A percentile compares a stretch with the other conserved stretches of the same genome.
These are phyloP conservation scores for Cosmia trapezina DNA, from an alignment of 2,888 invertebrate genomes.

Conservation along the genomic window DNA sequence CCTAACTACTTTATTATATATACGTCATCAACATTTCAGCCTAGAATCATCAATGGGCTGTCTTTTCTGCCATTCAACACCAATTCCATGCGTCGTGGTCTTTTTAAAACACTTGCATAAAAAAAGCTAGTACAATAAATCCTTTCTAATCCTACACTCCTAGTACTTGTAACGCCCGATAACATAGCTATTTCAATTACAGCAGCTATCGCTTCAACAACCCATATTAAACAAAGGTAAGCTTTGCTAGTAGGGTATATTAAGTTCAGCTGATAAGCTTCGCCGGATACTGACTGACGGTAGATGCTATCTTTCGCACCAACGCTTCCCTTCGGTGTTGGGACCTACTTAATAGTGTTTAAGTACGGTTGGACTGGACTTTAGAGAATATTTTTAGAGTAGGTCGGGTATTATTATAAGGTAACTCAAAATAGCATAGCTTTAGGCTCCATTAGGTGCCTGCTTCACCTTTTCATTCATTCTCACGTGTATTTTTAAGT, in stretches of 20 bases:
- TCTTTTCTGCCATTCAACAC: neutral
- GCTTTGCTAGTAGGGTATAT: slow-evolving; percentile 40
- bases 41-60: neutral
- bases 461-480: neutral
- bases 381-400: slow-evolving; percentile 26
- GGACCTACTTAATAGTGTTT: slow-evolving; percentile 29
- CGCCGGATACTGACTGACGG: slow-evolving; percentile 49
- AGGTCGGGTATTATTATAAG: neutral
- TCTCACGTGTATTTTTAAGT: neutral
- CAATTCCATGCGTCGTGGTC: neutral
- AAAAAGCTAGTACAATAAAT: neutral
- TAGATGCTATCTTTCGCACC: slow-evolving; percentile 51
- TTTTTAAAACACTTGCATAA: neutral
- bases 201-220: neutral
- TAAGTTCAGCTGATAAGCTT: slow-evolving; percentile 49
- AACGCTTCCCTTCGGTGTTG: slow-evolving; percentile 48
- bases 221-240: slow-evolving; percentile 25
- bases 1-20: neutral
- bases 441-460: neutral
- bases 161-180: neutral
- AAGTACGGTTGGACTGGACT: slow-evolving; percentile 27
- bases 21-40: neutral
- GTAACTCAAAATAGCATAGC: neutral
- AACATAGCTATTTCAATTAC: neutral
- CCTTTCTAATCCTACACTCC: neutral